Conservation (phyloP, 2,113 vertebrate genomes). For the Sinocyclocheilus rhinocerous region DNA sequence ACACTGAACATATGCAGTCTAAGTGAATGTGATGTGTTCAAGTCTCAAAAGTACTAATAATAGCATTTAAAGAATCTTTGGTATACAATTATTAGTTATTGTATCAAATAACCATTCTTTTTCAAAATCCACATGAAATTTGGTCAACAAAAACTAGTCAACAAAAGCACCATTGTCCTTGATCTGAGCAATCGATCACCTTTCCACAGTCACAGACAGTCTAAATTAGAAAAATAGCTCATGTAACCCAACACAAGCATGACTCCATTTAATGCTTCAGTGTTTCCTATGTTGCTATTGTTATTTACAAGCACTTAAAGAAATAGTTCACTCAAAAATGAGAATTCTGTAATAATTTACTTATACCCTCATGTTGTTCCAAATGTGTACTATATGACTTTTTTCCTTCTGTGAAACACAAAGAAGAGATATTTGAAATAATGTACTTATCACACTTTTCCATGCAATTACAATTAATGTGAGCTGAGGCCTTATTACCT, state of each 20-base stretch:
- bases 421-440: too few species aligned
- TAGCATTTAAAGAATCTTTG: not conserved
- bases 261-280: not conserved
- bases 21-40: not conserved
- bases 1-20: not conserved
- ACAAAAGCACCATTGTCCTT: constrained; percentile 2
- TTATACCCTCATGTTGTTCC: not conserved
- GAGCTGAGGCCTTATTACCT: too few species aligned
- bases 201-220: not conserved
- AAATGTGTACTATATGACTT: too few species aligned
- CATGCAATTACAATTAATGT: too few species aligned
- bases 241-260: not conserved
- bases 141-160: not conserved
- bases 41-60: not conserved
- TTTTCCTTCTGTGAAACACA: too few species aligned
- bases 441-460: too few species aligned
- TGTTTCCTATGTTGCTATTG: not conserved
- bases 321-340: not conserved
- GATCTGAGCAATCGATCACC: not conserved
- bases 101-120: not conserved
- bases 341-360: not conserved
- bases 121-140: not conserved
- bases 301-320: not conserved
- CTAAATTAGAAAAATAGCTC: not conserved
- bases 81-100: not conserved